Evolutionary conservation across 2,113 vertebrate species (phyloP), one percentile per base, ranked within the genome.

Genomic region (Pimephales promelas): DNA sequence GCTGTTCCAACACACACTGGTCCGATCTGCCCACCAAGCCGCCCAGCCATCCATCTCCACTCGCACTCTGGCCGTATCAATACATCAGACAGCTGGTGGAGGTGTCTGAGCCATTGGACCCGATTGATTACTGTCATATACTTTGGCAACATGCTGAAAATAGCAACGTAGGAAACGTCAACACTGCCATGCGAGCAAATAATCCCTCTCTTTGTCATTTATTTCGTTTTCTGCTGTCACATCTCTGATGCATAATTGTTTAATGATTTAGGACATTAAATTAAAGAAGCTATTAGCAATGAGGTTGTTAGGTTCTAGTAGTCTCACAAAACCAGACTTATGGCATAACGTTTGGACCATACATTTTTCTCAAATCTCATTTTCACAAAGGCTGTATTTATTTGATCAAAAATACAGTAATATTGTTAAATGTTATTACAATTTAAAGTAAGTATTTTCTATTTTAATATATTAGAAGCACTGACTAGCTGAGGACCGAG

Each of bases 121-220:
- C 70, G 16, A 82, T 72, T 57, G 80, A 72, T 82, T 59, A 68
- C 8, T 59, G 68, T 59, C 80, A 82, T 72, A 72, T 31, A 82
- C 34, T 54, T 26, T 72, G 34, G 68, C 68, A 24, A 73, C 13
- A 47, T 45, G 36, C 52, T 45, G 40, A 82, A 61, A 59, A 82
- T 28, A 26, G 28, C 16, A 49, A 8, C n/a, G 40, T 34, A 73
- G 59, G 34, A 82, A 72, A 82, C 54, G 36, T 26, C 3, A 2
- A 9, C n/a, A 5, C 49, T 24, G 68, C 31, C 14, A 72, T 31
- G 16, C 14, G 36, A 61, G 80, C 36, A n/a, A 59, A 77, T 40
- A 82, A n/a, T 45, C 36, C 6, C 28, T 73, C 62, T 78, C n/a
- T 26, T 70, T 54, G 34, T 31, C 57, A 52, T 57, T 84, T 68